Percentiles rank a stretch among this genome's conserved stretches.
Conservation (phyloP, 2,797 vertebrate species). For the Sebastes kiyomatsui region DNA sequence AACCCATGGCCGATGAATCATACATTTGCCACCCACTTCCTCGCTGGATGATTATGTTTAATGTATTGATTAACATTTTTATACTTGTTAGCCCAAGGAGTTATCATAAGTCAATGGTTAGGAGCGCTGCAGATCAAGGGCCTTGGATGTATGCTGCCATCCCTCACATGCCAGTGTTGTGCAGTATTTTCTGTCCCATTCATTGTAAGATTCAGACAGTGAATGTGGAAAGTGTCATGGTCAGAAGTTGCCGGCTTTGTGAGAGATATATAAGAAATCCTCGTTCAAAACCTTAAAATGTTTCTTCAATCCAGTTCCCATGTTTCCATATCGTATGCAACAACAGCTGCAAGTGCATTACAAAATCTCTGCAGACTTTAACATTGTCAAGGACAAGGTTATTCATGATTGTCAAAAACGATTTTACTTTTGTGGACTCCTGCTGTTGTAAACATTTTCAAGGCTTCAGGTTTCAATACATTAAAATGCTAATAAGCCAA, state of each 20-base stretch:
- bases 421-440: background rate
- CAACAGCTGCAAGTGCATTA: background rate
- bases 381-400: background rate
- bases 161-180: background rate
- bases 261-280: background rate
- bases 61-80: background rate
- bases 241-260: background rate
- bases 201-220: background rate
- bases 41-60: background rate
- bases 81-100: background rate
- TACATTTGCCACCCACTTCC: slow-evolving; percentile 2
- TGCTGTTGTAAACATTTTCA: background rate
- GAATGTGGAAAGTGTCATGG: background rate
- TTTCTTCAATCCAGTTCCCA: background rate
- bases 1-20: slow-evolving; percentile 14
- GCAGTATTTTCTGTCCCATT: background rate
- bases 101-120: background rate
- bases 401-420: background rate
- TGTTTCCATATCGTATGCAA: background rate
- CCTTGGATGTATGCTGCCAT: background rate
- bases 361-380: background rate
- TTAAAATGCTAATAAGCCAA: background rate
- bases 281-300: background rate
- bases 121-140: background rate
- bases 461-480: background rate